Percentiles rank a stretch among this genome's conserved stretches.
Evolutionary conservation across 2,888 invertebrate genomes (phyloP).

Genomic region (Ceraclea dissimilis): DNA sequence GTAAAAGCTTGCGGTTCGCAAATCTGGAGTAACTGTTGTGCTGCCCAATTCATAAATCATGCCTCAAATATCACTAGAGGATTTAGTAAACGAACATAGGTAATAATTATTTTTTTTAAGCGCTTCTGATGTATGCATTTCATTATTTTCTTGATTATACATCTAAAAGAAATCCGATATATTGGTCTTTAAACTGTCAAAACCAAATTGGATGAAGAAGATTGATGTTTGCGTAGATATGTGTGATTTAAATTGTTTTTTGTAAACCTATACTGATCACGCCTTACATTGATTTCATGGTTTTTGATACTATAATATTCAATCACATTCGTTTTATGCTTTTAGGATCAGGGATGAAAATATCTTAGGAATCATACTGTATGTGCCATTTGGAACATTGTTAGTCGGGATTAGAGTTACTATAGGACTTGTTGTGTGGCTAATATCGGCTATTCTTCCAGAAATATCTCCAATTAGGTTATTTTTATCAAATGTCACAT

Average conservation of each 20-base stretch:
- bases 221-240: too few relatives aligned
- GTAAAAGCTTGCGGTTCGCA: neutral
- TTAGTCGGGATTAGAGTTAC: conserved; percentile 44
- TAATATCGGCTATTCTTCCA: conserved; percentile 50
- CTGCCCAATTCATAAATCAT: conserved; percentile 27
- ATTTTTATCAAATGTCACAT: conserved; percentile 49
- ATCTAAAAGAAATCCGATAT: too few relatives aligned
- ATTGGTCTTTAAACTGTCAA: too few relatives aligned
- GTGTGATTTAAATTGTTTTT: too few relatives aligned
- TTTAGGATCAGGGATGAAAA: conserved; percentile 48
- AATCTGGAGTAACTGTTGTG: neutral
- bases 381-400: conserved; percentile 50
- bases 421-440: conserved; percentile 46
- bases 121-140: too few relatives aligned
- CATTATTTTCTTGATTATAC: too few relatives aligned
- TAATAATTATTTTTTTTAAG: conserved; percentile 27
- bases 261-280: too few relatives aligned
- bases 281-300: too few relatives aligned
- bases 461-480: conserved; percentile 49
- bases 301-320: too few relatives aligned
- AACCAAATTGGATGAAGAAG: too few relatives aligned
- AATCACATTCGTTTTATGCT: conserved; percentile 2
- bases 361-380: conserved; percentile 45
- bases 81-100: conserved; percentile 34
- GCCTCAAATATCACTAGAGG: conserved; percentile 36